These are phyloP conservation scores for Python bivittatus DNA, from an alignment of 2,113 vertebrate species.

Conservation along the genomic window DNA sequence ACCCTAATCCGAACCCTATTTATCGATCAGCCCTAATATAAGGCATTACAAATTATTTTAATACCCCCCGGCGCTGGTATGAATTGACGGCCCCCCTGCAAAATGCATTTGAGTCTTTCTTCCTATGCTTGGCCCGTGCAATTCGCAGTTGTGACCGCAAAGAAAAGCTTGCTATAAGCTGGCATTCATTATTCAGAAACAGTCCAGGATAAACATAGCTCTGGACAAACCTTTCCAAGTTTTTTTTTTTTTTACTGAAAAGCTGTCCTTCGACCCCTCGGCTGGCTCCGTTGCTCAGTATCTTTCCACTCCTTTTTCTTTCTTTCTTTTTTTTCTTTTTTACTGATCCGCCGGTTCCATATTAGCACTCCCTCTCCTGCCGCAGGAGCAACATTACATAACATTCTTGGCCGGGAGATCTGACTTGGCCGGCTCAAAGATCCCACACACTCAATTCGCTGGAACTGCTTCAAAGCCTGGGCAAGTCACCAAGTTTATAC, in stretches of 20 bases:
- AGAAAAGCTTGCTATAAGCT: not conserved
- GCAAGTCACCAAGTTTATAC: not conserved
- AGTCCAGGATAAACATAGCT: not conserved
- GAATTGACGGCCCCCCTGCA: not conserved
- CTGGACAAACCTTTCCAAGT: not conserved
- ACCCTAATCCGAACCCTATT: no score
- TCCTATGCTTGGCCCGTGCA: not conserved
- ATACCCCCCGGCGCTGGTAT: not conserved
- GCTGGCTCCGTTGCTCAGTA: not conserved
- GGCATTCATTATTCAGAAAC: not conserved
- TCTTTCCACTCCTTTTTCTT: not conserved
- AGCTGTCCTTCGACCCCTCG: no score
- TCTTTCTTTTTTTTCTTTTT: not conserved
- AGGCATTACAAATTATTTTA: not conserved
- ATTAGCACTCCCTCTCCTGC: no score
- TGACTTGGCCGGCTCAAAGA: not conserved
- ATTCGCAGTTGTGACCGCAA: rapidly evolving
- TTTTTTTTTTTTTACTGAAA: not conserved
- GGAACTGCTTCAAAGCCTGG: not conserved
- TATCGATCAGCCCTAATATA: not conserved
- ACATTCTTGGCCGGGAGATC: not conserved
- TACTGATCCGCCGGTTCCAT: not conserved
- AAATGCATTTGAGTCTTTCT: not conserved
- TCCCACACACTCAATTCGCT: not conserved
- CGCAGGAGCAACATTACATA: not conserved